These are phyloP conservation scores for Neuroscelio doddi DNA, from an alignment of 2,888 invertebrate species.

Conservation along the genomic window DNA sequence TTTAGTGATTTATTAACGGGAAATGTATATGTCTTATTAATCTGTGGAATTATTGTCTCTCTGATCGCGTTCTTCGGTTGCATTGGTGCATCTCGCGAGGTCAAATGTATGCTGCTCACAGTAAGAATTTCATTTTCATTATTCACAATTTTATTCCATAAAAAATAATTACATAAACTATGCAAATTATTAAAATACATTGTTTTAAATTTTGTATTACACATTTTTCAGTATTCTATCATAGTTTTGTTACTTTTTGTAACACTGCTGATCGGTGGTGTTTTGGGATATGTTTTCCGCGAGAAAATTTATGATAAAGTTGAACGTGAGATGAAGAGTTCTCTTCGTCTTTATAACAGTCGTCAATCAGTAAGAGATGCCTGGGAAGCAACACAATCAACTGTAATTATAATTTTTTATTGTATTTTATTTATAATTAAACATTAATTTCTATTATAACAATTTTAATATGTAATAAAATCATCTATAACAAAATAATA, in stretches of 20 bases:
- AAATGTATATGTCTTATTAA: slow-evolving; percentile 87
- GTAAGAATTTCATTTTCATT: too few species aligned
- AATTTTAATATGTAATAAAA: neutral
- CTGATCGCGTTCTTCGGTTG: slow-evolving; percentile 92
- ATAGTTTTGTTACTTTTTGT: slow-evolving; percentile 91
- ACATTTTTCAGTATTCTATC: slow-evolving; percentile 85
- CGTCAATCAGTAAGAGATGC: slow-evolving; percentile 82
- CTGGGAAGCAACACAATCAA: slow-evolving; percentile 91
- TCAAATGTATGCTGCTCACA: slow-evolving; percentile 93
- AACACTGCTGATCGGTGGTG: slow-evolving; percentile 91
- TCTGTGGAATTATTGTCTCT: slow-evolving; percentile 86
- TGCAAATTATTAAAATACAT: too few species aligned
- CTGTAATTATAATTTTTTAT: slow-evolving; percentile 66
- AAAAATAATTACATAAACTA: too few species aligned
- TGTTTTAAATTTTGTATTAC: too few species aligned
- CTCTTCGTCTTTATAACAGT: slow-evolving; percentile 83
- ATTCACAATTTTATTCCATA: too few species aligned
- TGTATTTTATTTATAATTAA: slow-evolving; percentile 5
- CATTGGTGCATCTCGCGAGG: slow-evolving; percentile 93
- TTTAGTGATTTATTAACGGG: slow-evolving; percentile 87
- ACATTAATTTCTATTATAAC: neutral
- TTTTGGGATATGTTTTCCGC: slow-evolving; percentile 91
- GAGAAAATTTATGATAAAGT: slow-evolving; percentile 85
- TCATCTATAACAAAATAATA: neutral
- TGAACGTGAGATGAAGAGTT: slow-evolving; percentile 84